A percentile compares a stretch with the other conserved stretches of the same genome.
Evolutionary conservation across 2,113 vertebrate species (phyloP).

Genomic region (Copsychus sechellarum): DNA sequence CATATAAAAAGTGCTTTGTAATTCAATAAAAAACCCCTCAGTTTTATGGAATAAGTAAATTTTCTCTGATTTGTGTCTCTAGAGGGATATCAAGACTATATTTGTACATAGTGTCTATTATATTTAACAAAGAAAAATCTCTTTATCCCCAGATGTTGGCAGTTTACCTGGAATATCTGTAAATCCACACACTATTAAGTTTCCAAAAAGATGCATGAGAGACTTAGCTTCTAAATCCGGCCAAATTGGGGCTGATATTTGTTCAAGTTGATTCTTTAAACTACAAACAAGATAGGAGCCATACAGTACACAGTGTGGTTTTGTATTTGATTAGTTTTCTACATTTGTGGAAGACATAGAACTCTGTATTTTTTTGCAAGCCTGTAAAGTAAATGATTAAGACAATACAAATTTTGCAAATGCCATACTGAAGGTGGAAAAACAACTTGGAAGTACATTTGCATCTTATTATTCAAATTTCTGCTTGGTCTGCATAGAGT

Average conservation of each 20-base stretch:
- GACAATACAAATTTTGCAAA: background rate
- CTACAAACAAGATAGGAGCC: background rate
- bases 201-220: background rate
- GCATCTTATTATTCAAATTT: background rate
- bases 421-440: background rate
- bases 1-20: background rate
- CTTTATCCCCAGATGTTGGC: background rate
- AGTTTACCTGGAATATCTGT: background rate
- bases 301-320: background rate
- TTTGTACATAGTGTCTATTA: background rate
- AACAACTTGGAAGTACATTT: background rate
- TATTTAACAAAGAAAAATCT: background rate
- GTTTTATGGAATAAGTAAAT: background rate
- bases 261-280: background rate
- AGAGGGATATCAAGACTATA: background rate
- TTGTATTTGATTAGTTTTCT: background rate
- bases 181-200: background rate
- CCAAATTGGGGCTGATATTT: background rate
- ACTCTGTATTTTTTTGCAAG: background rate
- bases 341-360: background rate
- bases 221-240: background rate
- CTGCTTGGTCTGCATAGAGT: background rate
- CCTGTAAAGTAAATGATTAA: background rate
- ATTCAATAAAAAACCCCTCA: background rate
- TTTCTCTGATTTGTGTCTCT: background rate